A percentile compares a stretch with the other conserved stretches of the same genome.
Conservation (phyloP, 2,888 invertebrate genomes). For the Oeneis ivallda region DNA sequence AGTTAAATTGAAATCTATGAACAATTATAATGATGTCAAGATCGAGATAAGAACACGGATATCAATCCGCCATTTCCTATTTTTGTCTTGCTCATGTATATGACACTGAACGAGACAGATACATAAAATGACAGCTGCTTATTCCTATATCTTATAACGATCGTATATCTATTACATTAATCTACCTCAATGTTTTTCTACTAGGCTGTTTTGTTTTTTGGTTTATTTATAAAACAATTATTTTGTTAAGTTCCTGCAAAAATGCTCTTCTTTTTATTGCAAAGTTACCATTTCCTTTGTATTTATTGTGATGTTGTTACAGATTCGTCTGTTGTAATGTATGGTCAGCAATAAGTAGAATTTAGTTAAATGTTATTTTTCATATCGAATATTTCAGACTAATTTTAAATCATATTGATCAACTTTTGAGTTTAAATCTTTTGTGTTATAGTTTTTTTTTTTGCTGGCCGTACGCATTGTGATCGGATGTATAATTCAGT, state of each 20-base stretch:
- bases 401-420: not conserved
- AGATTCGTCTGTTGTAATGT: constrained; percentile 18
- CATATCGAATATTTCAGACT: not conserved
- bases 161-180: no score
- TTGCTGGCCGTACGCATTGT: constrained; percentile 11
- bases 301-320: constrained; percentile 24
- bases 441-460: not conserved
- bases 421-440: not conserved
- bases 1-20: no score
- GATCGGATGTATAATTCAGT: constrained; percentile 1
- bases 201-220: constrained; percentile 22
- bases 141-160: no score
- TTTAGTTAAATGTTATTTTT: not conserved
- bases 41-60: no score
- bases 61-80: no score
- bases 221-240: not conserved
- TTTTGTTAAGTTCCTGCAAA: not conserved
- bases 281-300: constrained; percentile 35
- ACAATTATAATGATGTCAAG: no score
- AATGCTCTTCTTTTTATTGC: constrained; percentile 9
- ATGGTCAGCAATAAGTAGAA: constrained; percentile 16
- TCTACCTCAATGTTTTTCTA: no score
- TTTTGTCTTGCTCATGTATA: no score
- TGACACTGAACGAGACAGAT: no score
- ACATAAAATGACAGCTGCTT: no score